phyloP scores from a whole-genome alignment of 1,140 invertebrate genomes.

The Saccostrea echinata region DNA sequence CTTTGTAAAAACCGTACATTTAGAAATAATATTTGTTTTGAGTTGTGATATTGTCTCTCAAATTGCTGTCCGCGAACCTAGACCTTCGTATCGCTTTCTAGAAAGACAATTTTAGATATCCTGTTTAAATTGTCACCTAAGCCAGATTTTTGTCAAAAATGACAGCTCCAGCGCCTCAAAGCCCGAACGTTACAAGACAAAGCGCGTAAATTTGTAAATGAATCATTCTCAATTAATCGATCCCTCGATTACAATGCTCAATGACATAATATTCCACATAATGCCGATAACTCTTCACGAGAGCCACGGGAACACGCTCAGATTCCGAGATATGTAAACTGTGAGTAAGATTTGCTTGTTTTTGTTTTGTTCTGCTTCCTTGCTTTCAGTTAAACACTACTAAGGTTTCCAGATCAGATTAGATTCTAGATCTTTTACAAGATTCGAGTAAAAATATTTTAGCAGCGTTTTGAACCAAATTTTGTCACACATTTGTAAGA shows the following conservation, averaged over 20 bases:
- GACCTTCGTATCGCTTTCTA: background rate
- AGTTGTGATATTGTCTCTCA: background rate
- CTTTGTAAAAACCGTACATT: background rate
- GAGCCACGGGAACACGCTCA: background rate
- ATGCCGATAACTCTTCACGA: background rate
- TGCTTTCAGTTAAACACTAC: too few species aligned
- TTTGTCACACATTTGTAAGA: too few species aligned
- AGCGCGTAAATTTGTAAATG: slow-evolving; percentile 11
- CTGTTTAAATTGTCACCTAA: background rate
- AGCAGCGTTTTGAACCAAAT: too few species aligned
- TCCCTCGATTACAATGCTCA: background rate
- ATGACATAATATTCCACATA: slow-evolving; percentile 4
- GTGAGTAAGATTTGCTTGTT: background rate
- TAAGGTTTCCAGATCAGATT: too few species aligned
- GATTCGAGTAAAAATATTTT: too few species aligned
- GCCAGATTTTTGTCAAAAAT: background rate
- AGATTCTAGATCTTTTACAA: too few species aligned
- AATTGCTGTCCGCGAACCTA: background rate
- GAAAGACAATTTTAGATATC: background rate
- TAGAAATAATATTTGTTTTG: background rate
- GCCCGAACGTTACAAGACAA: background rate
- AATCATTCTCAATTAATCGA: slow-evolving; percentile 19
- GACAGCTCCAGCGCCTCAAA: background rate
- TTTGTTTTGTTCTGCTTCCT: too few species aligned
- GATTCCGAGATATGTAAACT: background rate